Percentiles rank a stretch among this genome's conserved stretches.
Evolutionary conservation across 2,113 vertebrate genomes (phyloP).

Genomic region (Carollia perspicillata): DNA sequence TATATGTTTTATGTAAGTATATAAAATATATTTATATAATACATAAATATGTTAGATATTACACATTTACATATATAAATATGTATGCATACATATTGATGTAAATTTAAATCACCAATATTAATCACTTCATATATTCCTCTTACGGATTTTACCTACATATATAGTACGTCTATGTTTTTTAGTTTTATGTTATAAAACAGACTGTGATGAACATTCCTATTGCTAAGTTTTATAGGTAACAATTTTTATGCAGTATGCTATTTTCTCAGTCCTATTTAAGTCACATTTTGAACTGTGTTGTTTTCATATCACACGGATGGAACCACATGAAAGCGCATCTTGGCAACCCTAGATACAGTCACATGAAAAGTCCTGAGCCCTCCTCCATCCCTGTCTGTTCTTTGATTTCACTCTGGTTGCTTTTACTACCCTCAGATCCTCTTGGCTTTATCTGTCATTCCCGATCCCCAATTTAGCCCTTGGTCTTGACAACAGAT

Average conservation of each 20-base stretch:
- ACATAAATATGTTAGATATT: background rate
- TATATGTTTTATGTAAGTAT: background rate
- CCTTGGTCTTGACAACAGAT: slow-evolving; percentile 12
- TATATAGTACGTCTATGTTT: background rate
- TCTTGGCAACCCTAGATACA: background rate
- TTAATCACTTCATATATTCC: background rate
- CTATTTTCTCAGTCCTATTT: background rate
- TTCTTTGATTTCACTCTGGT: background rate
- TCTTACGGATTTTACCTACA: background rate
- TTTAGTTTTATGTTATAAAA: background rate
- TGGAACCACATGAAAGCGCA: background rate
- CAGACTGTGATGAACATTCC: background rate
- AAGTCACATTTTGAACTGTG: background rate
- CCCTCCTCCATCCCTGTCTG: background rate
- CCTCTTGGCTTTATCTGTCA: background rate
- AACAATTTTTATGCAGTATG: background rate
- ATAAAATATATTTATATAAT: background rate
- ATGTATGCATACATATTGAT: background rate
- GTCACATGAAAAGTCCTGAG: background rate
- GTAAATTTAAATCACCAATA: background rate
- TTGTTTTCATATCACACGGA: background rate
- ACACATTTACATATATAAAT: background rate
- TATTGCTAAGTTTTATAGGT: background rate
- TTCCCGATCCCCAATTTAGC: slow-evolving; percentile 15
- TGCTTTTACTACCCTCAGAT: background rate